Conservation (phyloP, 1,140 invertebrate species). For the Anoplophora glabripennis region DNA sequence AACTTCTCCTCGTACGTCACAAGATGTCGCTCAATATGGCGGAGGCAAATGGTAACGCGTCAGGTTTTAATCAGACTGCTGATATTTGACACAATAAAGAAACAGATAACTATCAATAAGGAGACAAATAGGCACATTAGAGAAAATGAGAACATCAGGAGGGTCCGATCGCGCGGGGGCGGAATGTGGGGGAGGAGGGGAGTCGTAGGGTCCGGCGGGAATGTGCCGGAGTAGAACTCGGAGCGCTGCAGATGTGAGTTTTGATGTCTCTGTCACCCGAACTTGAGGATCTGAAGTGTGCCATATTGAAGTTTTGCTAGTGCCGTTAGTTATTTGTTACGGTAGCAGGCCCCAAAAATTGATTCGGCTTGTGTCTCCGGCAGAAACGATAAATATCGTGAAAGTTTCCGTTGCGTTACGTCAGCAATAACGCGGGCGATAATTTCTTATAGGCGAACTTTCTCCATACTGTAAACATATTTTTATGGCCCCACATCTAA, state of each 20-base stretch:
- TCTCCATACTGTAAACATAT: constrained; percentile 10
- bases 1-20: too few species aligned
- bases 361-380: constrained; percentile 30
- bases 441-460: constrained; percentile 4
- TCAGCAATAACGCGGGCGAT: neutral
- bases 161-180: constrained; percentile 1
- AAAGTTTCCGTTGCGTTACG: neutral
- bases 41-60: too few species aligned
- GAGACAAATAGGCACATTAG: constrained; percentile 17
- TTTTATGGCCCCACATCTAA: constrained; percentile 5
- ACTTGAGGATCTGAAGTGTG: constrained; percentile 40
- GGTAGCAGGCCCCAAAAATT: constrained; percentile 33
- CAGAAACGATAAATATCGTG: constrained; percentile 24
- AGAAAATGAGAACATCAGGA: constrained; percentile 16
- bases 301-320: constrained; percentile 46
- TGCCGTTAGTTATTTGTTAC: constrained; percentile 39
- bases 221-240: too few species aligned
- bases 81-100: constrained; percentile 8
- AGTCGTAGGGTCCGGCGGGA: constrained; percentile 9
- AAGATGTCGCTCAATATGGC: too few species aligned
- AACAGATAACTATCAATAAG: constrained; percentile 11
- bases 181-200: neutral
- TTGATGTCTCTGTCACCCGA: constrained; percentile 45
- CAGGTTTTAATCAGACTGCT: too few species aligned
- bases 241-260: constrained; percentile 35